phyloP scores from a whole-genome alignment of 2,797 vertebrate genomes.

The Glyptemys insculpta region DNA sequence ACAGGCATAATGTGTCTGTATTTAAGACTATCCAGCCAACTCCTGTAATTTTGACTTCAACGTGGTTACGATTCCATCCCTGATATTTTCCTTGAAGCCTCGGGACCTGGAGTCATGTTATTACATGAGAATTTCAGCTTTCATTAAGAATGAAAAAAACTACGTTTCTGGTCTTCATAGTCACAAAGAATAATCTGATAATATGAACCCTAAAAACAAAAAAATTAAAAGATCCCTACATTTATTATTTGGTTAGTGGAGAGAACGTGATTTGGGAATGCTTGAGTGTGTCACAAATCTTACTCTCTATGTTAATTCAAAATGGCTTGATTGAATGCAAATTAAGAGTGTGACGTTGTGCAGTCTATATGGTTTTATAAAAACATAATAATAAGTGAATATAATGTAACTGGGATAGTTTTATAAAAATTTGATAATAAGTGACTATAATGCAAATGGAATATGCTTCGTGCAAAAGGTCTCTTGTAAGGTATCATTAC shows the following conservation, averaged over 20 bases:
- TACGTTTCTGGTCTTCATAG: background rate
- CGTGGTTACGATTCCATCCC: background rate
- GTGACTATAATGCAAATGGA: no score
- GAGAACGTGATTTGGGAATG: background rate
- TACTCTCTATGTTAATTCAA: background rate
- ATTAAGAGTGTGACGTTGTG: no score
- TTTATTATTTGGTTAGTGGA: background rate
- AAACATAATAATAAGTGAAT: no score
- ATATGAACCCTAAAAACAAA: background rate
- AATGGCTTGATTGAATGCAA: background rate
- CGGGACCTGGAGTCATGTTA: background rate
- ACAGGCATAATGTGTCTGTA: background rate
- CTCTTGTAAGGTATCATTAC: no score
- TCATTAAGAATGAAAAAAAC: background rate
- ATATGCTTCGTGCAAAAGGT: no score
- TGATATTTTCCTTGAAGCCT: background rate
- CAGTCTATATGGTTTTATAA: no score
- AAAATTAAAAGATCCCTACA: background rate
- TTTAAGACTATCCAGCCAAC: background rate
- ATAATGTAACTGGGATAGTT: no score
- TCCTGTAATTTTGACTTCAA: background rate
- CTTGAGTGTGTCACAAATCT: background rate
- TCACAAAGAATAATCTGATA: background rate
- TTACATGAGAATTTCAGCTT: background rate
- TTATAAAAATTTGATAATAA: no score